Percentiles rank a stretch among this genome's conserved stretches.
These are phyloP conservation scores for Netelia virgata DNA, from an alignment of 2,888 invertebrate genomes.

Conservation along the genomic window DNA sequence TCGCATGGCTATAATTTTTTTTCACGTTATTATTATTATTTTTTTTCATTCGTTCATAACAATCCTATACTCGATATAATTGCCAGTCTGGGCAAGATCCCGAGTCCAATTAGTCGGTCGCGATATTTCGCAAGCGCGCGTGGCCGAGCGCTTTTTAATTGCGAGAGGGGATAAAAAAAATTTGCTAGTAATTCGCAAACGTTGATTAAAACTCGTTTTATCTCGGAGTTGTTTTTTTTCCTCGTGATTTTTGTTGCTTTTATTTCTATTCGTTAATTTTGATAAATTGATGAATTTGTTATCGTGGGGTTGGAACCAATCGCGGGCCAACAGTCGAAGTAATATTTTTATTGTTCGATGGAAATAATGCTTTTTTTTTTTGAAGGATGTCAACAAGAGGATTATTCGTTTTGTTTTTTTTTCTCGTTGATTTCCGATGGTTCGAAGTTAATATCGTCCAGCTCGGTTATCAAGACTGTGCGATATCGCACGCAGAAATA, in stretches of 20 bases:
- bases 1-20: slow-evolving; percentile 39
- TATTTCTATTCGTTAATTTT: neutral
- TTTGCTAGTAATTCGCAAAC: slow-evolving; percentile 8
- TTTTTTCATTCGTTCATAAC: slow-evolving; percentile 14
- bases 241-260: neutral
- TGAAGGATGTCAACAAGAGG: neutral
- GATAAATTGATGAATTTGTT: neutral
- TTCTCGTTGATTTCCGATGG: neutral
- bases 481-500: slow-evolving; percentile 1
- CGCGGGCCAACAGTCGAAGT: neutral
- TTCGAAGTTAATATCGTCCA: neutral
- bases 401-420: neutral
- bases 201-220: slow-evolving; percentile 1
- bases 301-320: neutral
- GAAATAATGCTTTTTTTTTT: neutral
- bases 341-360: neutral
- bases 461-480: neutral
- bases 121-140: slow-evolving; percentile 6
- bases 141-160: slow-evolving; percentile 19
- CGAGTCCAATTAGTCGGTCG: slow-evolving; percentile 51
- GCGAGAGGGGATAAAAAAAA: slow-evolving; percentile 9
- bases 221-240: neutral
- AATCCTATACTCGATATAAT: slow-evolving; percentile 38
- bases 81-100: slow-evolving; percentile 20
- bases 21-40: slow-evolving; percentile 9